phyloP scores from a whole-genome alignment of 2,888 invertebrate species.

The Chelonus formosanus region DNA sequence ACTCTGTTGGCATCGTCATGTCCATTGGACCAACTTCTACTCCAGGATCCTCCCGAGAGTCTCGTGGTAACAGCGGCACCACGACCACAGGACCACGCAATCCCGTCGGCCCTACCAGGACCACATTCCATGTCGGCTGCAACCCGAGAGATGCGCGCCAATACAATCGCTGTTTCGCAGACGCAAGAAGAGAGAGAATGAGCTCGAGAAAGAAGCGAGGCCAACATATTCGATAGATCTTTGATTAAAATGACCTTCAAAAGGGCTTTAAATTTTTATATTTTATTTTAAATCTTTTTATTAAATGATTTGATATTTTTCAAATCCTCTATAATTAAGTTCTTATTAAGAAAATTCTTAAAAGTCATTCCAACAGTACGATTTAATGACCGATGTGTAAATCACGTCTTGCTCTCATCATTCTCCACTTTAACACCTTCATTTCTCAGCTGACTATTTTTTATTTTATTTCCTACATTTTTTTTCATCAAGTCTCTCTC shows the following conservation, averaged over 20 bases:
- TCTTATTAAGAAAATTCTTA: constrained; percentile 47
- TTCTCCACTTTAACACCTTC: constrained; percentile 17
- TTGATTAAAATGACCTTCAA: constrained; percentile 1
- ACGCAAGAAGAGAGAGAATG: constrained; percentile 10
- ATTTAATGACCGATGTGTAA: constrained; percentile 57
- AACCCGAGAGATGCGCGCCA: constrained; percentile 37
- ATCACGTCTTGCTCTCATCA: constrained; percentile 45
- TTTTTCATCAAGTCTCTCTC: constrained; percentile 31
- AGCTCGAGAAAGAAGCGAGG: constrained; percentile 33
- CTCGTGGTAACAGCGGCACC: constrained; percentile 35
- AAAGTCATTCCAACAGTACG: constrained; percentile 44
- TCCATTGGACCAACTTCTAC: constrained; percentile 21
- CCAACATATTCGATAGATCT: constrained; percentile 43
- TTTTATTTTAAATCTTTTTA: constrained; percentile 6
- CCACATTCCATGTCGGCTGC: constrained; percentile 59
- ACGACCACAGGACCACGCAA: constrained; percentile 44
- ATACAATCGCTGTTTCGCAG: constrained; percentile 26
- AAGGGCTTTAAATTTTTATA: neutral
- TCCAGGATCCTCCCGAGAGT: constrained; percentile 9
- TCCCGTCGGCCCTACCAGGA: constrained; percentile 50
- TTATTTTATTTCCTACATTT: constrained; percentile 29
- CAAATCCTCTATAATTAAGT: constrained; percentile 48
- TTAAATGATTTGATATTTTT: constrained; percentile 19
- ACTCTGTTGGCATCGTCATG: constrained; percentile 23
- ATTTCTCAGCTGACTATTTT: constrained; percentile 26